phyloP scores from a whole-genome alignment of 2,888 invertebrate species.

The Biston betularia region DNA sequence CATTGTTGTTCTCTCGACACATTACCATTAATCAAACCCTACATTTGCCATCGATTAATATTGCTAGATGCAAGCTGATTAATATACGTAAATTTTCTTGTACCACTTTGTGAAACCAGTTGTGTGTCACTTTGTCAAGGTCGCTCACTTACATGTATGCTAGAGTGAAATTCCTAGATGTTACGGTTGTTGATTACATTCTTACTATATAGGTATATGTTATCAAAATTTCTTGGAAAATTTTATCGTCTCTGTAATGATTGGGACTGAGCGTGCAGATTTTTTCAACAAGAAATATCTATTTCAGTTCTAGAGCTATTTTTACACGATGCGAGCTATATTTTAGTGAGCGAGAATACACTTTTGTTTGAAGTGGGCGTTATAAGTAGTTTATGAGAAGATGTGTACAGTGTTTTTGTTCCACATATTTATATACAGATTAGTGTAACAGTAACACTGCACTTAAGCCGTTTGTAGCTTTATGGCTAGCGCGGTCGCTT shows the following conservation, averaged over 20 bases:
- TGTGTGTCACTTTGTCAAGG: slow-evolving; percentile 57
- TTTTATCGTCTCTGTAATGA: slow-evolving; percentile 25
- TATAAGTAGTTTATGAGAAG: slow-evolving; percentile 28
- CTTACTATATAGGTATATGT: neutral
- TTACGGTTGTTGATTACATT: slow-evolving; percentile 27
- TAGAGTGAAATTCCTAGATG: slow-evolving; percentile 44
- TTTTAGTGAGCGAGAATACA: slow-evolving; percentile 34
- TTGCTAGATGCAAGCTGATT: slow-evolving; percentile 25
- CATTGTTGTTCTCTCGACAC: slow-evolving; percentile 33
- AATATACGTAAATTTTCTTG: slow-evolving; percentile 33
- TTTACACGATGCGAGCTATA: slow-evolving; percentile 39
- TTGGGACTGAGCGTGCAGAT: slow-evolving; percentile 33
- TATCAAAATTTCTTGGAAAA: slow-evolving; percentile 14
- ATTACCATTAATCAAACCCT: slow-evolving; percentile 22
- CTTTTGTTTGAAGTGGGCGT: slow-evolving; percentile 37
- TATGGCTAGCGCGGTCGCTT: too few species aligned
- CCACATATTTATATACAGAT: slow-evolving; percentile 8
- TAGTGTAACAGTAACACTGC: neutral
- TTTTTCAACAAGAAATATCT: slow-evolving; percentile 35
- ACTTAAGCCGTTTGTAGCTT: neutral
- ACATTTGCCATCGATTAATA: slow-evolving; percentile 34
- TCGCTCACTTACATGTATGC: slow-evolving; percentile 41
- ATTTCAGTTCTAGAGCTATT: slow-evolving; percentile 43
- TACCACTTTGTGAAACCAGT: slow-evolving; percentile 45
- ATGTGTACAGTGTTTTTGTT: slow-evolving; percentile 18